Conservation (phyloP, 1,140 invertebrate species). For the Antheraea mylitta region DNA sequence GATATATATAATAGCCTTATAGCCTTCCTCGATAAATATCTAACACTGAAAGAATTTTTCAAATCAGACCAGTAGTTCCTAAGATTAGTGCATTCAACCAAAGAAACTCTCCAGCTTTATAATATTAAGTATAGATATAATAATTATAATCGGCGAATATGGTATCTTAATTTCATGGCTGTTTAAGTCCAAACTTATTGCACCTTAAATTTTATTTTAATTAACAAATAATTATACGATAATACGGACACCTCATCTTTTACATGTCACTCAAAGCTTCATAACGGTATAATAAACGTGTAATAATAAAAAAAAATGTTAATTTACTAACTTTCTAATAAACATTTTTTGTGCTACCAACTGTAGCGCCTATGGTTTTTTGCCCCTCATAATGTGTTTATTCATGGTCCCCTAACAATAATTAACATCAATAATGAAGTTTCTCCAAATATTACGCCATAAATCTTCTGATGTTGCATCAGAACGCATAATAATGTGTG, state of each 20-base stretch:
- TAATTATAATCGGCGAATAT: too few relatives aligned
- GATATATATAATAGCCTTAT: too few relatives aligned
- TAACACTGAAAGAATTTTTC: too few relatives aligned
- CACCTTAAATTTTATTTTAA: neutral
- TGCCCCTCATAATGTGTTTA: conserved; percentile 1
- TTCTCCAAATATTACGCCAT: neutral
- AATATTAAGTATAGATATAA: too few relatives aligned
- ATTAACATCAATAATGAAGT: conserved; percentile 3
- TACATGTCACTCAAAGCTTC: neutral
- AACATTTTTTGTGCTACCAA: conserved; percentile 2
- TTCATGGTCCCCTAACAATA: neutral
- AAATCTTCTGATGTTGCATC: neutral
- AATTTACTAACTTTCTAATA: neutral
- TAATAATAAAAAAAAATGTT: neutral
- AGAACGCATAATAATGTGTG: neutral
- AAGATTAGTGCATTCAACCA: too few relatives aligned
- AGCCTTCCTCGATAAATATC: too few relatives aligned
- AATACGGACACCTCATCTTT: neutral
- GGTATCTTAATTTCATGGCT: neutral
- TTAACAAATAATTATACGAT: neutral
- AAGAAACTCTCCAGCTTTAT: too few relatives aligned
- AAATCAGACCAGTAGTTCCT: too few relatives aligned
- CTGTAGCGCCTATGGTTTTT: neutral
- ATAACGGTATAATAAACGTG: neutral
- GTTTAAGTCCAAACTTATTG: neutral